Evolutionary conservation across 2,888 invertebrate species (phyloP).

Genomic region (Himalopsyche anomala): DNA sequence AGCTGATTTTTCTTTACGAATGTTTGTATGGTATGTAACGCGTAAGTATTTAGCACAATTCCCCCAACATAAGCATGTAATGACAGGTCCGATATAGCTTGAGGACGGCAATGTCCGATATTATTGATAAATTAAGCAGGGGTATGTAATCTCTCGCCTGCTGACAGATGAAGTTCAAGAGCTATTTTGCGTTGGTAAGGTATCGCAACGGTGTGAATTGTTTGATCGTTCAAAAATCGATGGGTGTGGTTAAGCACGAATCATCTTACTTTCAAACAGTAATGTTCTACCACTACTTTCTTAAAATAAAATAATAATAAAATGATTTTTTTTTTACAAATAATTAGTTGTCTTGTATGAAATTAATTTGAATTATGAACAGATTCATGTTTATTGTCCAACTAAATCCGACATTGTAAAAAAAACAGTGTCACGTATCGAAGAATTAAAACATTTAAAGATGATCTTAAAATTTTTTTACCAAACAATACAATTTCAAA

Average conservation of each 20-base stretch:
- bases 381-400: too few relatives aligned
- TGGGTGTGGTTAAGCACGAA: conserved; percentile 54
- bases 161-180: conserved; percentile 54
- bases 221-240: conserved; percentile 57
- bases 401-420: too few relatives aligned
- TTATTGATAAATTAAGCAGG: conserved; percentile 56
- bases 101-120: conserved; percentile 12
- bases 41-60: background rate
- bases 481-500: too few relatives aligned
- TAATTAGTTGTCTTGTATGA: too few relatives aligned
- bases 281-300: background rate
- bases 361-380: too few relatives aligned
- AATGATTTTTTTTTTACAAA: too few relatives aligned
- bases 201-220: conserved; percentile 52
- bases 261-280: background rate
- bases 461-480: too few relatives aligned
- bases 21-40: background rate
- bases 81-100: conserved; percentile 42
- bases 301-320: too few relatives aligned
- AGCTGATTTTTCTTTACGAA: too few relatives aligned
- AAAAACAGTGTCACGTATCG: too few relatives aligned
- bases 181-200: conserved; percentile 19
- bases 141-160: conserved; percentile 63
- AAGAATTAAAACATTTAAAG: too few relatives aligned
- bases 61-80: background rate